Evolutionary conservation across 2,797 vertebrate species (phyloP).

Genomic region (Orestias chungarensis): DNA sequence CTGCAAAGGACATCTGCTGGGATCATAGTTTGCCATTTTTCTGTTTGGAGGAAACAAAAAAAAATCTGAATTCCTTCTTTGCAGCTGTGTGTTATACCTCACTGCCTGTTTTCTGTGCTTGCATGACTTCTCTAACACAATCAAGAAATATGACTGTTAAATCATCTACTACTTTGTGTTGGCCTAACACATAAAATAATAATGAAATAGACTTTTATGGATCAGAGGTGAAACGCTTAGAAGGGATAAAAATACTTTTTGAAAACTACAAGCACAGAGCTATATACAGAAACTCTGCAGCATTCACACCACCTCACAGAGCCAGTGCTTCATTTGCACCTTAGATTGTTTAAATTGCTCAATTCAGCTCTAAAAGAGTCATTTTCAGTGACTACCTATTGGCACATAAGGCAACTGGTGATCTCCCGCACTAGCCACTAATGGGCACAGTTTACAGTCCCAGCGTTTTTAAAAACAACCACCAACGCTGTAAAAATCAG

Average conservation of each 20-base stretch:
- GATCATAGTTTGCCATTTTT: conserved; percentile 42
- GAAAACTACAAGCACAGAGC: background rate
- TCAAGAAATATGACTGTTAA: background rate
- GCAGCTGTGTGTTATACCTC: background rate
- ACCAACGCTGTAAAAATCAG: conserved; percentile 49
- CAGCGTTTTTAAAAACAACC: conserved; percentile 52
- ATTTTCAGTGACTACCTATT: background rate
- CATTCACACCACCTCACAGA: background rate
- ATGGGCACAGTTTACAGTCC: conserved; percentile 23
- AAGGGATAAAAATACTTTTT: background rate
- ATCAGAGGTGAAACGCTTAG: background rate
- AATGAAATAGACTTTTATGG: background rate
- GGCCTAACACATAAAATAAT: background rate
- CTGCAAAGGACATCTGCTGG: conserved; percentile 64
- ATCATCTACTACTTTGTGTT: background rate
- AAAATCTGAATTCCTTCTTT: conserved; percentile 22
- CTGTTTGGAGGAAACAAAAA: conserved; percentile 26
- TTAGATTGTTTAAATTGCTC: background rate
- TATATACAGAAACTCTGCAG: background rate
- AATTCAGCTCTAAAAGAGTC: conserved; percentile 4
- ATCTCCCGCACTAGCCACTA: conserved; percentile 12
- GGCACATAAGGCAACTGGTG: conserved; percentile 7
- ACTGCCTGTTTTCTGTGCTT: background rate
- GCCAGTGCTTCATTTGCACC: conserved; percentile 10
- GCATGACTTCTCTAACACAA: too few species aligned